Conservation (phyloP, 2,888 invertebrate species). For the Eurytoma adleriae region DNA sequence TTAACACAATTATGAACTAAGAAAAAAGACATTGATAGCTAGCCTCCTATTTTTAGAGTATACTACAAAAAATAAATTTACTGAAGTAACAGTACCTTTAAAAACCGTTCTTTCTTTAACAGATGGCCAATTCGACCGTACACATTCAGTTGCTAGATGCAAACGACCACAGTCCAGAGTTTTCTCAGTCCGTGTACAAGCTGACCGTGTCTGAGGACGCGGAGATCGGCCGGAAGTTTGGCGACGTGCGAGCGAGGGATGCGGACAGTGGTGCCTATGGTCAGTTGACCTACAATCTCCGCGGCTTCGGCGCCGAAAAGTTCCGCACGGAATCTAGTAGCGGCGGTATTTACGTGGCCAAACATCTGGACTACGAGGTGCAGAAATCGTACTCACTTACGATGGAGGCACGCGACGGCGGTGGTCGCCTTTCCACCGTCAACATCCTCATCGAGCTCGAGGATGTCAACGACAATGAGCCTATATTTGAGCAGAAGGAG, state of each 20-base stretch:
- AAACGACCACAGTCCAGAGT: constrained; percentile 88
- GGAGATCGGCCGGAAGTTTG: constrained; percentile 80
- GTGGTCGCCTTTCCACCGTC: constrained; percentile 84
- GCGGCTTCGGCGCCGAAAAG: constrained; percentile 88
- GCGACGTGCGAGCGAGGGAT: constrained; percentile 83
- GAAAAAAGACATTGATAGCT: too few species aligned
- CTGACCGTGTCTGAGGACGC: constrained; percentile 83
- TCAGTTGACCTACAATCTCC: constrained; percentile 83
- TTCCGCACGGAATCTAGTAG: constrained; percentile 83
- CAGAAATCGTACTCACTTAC: constrained; percentile 89
- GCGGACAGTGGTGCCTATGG: constrained; percentile 86
- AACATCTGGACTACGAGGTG: constrained; percentile 85
- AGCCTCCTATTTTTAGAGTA: too few species aligned
- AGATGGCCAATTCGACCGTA: constrained; percentile 80
- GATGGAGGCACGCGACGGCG: constrained; percentile 88
- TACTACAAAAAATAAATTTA: background rate
- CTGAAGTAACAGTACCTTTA: too few species aligned
- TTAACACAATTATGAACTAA: too few species aligned
- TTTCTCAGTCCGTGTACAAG: constrained; percentile 81
- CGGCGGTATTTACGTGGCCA: constrained; percentile 83
- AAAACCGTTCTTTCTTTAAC: constrained; percentile 25
- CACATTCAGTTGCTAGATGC: constrained; percentile 84
- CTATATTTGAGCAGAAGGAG: constrained; percentile 83
- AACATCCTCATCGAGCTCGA: constrained; percentile 84
- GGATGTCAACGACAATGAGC: constrained; percentile 88